These are phyloP conservation scores for Vimba vimba DNA, from an alignment of 2,113 vertebrate genomes.

Conservation along the genomic window DNA sequence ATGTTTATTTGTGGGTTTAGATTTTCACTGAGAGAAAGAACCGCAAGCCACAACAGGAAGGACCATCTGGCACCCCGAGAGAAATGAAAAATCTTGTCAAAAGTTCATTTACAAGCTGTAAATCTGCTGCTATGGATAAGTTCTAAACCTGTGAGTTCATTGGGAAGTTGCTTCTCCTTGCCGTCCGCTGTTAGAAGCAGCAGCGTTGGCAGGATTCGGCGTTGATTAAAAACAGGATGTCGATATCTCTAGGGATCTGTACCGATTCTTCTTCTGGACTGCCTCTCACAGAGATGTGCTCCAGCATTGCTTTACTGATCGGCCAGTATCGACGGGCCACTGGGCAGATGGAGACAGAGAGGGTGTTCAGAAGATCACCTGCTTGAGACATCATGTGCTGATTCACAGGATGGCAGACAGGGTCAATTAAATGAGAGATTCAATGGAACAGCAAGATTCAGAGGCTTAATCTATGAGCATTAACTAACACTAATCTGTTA, in stretches of 20 bases:
- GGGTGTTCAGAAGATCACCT: conserved; percentile 14
- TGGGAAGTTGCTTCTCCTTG: conserved; percentile 10
- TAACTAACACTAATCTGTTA: conserved; percentile 23
- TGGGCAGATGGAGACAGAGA: not conserved
- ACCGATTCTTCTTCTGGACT: conserved; percentile 23
- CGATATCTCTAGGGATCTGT: conserved; percentile 48
- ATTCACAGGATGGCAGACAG: conserved; percentile 16
- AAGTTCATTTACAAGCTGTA: not conserved
- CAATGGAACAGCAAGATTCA: conserved; percentile 7
- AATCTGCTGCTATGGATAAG: not conserved
- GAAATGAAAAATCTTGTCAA: conserved; percentile 2
- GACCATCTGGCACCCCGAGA: not conserved
- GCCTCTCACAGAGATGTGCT: conserved; percentile 34
- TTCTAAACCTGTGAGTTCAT: not conserved
- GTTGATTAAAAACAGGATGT: conserved; percentile 65
- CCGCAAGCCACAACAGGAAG: not conserved
- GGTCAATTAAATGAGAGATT: conserved; percentile 31
- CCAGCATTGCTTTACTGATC: conserved; percentile 38
- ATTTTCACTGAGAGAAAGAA: not conserved
- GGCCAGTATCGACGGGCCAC: not conserved
- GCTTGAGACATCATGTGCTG: not conserved
- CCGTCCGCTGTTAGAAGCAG: conserved; percentile 11
- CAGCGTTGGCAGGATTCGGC: conserved; percentile 25
- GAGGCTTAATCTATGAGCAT: conserved; percentile 34
- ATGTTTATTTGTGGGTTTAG: not conserved